Conservation (phyloP, 2,113 vertebrate genomes). For the Natator depressus region DNA sequence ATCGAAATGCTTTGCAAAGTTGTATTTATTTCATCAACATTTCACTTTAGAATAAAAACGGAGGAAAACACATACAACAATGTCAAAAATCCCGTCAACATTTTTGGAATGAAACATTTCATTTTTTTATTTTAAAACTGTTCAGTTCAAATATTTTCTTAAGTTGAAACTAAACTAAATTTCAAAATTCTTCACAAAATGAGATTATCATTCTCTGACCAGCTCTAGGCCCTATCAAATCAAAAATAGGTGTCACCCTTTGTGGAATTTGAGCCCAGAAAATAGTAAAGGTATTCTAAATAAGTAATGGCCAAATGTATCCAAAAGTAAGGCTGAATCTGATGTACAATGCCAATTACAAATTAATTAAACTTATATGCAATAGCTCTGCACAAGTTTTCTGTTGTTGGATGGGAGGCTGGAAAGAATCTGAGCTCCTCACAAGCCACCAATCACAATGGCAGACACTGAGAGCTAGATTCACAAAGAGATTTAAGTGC, state of each 20-base stretch:
- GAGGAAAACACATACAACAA: neutral
- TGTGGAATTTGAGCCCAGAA: neutral
- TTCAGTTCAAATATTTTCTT: neutral
- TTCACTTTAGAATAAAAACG: neutral
- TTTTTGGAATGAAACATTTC: neutral
- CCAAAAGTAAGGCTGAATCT: neutral
- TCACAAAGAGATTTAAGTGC: neutral
- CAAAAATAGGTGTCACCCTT: neutral
- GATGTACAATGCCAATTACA: neutral
- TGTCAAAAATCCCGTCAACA: neutral
- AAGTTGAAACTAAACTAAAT: neutral
- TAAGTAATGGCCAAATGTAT: neutral
- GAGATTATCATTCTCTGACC: neutral
- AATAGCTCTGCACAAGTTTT: neutral
- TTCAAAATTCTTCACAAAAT: neutral
- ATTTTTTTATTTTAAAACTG: neutral
- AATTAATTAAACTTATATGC: neutral
- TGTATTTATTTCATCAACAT: neutral
- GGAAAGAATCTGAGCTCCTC: neutral
- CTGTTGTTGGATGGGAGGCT: neutral
- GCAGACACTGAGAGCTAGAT: neutral
- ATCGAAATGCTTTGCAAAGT: neutral
- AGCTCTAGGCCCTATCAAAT: neutral
- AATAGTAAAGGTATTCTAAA: neutral
- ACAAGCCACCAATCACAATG: neutral